A percentile compares a stretch with the other conserved stretches of the same genome.
phyloP scores from a whole-genome alignment of 2,888 invertebrate genomes.

The Acrocera orbiculus region DNA sequence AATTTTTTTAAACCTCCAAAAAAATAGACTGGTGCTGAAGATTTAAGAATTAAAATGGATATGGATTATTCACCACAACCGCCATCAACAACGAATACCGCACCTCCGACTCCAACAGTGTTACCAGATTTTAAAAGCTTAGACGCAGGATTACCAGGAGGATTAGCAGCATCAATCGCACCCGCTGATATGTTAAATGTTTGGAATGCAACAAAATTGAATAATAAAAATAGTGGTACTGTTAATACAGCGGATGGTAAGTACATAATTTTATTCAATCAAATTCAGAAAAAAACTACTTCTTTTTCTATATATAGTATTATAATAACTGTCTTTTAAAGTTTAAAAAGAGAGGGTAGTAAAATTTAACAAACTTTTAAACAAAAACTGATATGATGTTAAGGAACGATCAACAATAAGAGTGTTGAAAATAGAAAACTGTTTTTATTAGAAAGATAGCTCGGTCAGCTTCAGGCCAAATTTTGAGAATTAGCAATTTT shows the following conservation, averaged over 20 bases:
- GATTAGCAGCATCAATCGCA: slow-evolving; percentile 29
- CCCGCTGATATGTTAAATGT: slow-evolving; percentile 40
- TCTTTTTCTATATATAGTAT: too few relatives aligned
- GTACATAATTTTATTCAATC: not conserved
- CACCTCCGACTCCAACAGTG: slow-evolving; percentile 35
- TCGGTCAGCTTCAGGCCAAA: too few relatives aligned
- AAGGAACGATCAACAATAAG: too few relatives aligned
- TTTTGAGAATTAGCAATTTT: too few relatives aligned
- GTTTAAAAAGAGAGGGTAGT: too few relatives aligned
- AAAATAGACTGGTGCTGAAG: slow-evolving; percentile 36
- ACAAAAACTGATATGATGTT: too few relatives aligned
- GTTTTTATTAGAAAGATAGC: too few relatives aligned
- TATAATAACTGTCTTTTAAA: too few relatives aligned
- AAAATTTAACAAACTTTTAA: too few relatives aligned
- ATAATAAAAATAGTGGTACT: slow-evolving; percentile 54
- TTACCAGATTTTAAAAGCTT: slow-evolving; percentile 26
- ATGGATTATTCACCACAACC: slow-evolving; percentile 39
- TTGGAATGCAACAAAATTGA: slow-evolving; percentile 44
- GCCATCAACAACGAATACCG: slow-evolving; percentile 38
- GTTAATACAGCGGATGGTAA: slow-evolving; percentile 73
- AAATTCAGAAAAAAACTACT: too few relatives aligned
- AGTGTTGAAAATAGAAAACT: too few relatives aligned
- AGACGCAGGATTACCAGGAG: slow-evolving; percentile 23
- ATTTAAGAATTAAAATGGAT: slow-evolving; percentile 54
- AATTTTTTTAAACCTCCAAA: too few relatives aligned